These are phyloP conservation scores for Morone chrysops DNA, from an alignment of 2,113 vertebrate species.

Conservation along the genomic window DNA sequence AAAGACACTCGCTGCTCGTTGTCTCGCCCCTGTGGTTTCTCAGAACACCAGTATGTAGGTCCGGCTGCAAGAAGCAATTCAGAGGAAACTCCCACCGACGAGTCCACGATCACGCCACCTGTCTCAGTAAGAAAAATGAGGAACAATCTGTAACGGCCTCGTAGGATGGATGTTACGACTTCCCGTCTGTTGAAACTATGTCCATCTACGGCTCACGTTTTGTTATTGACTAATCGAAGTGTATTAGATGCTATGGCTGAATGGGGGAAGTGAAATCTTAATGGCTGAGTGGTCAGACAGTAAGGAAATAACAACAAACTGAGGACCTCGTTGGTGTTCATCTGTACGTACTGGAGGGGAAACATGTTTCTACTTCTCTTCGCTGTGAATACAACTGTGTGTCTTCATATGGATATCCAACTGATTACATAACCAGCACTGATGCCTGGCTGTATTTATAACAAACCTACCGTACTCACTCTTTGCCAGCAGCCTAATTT, in stretches of 20 bases:
- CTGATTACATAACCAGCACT: slow-evolving; percentile 53
- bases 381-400: slow-evolving; percentile 14
- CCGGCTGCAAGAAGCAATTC: not conserved
- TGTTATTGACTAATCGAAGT: slow-evolving; percentile 3
- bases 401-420: slow-evolving; percentile 29
- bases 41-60: not conserved
- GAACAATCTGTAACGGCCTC: slow-evolving; percentile 19
- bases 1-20: slow-evolving; percentile 4
- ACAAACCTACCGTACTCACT: slow-evolving; percentile 28
- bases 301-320: slow-evolving; percentile 17
- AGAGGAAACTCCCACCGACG: not conserved
- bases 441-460: slow-evolving; percentile 45
- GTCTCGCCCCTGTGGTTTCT: not conserved
- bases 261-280: slow-evolving; percentile 38
- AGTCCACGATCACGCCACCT: not conserved
- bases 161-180: slow-evolving; percentile 36
- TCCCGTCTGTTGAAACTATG: not conserved
- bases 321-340: no score
- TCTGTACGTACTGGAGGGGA: not conserved
- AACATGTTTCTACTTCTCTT: not conserved
- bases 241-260: slow-evolving; percentile 14
- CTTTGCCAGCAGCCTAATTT: slow-evolving; percentile 40
- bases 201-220: not conserved
- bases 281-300: slow-evolving; percentile 28
- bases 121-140: slow-evolving; percentile 24